phyloP scores from a whole-genome alignment of 2,797 vertebrate species.

The Myripristis murdjan region DNA sequence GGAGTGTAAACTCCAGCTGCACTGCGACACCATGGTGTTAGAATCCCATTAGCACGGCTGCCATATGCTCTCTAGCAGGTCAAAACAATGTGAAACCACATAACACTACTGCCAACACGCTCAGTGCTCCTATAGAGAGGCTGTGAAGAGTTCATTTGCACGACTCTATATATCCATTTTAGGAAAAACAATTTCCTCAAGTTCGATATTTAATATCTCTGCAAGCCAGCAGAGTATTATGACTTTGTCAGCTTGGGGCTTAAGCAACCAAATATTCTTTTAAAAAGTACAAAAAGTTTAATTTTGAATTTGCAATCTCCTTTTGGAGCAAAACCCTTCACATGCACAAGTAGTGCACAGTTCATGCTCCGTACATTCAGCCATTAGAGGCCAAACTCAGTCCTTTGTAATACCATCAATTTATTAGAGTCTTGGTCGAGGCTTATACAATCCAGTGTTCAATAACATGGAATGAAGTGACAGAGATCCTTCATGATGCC shows the following conservation, averaged over 20 bases:
- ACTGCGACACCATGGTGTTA: background rate
- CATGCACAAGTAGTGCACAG: slow-evolving; percentile 2
- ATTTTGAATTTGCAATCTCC: too few species aligned
- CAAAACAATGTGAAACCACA: background rate
- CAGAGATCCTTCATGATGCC: slow-evolving; percentile 51
- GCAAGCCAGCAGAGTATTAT: background rate
- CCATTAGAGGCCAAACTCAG: slow-evolving; percentile 32
- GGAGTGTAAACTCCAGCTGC: background rate
- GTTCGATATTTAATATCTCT: background rate
- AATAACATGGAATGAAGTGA: slow-evolving; percentile 65
- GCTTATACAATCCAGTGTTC: slow-evolving; percentile 51
- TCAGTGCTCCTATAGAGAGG: background rate
- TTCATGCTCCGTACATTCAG: slow-evolving; percentile 5
- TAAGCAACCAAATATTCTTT: background rate
- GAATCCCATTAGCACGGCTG: slow-evolving; percentile 5
- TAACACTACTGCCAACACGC: background rate
- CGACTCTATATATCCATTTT: background rate
- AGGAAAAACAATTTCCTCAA: background rate
- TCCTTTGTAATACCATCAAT: slow-evolving; percentile 40
- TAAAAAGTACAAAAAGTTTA: background rate
- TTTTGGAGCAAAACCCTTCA: slow-evolving; percentile 4
- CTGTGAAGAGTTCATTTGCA: background rate
- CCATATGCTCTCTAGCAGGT: background rate
- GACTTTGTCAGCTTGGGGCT: slow-evolving; percentile 1
- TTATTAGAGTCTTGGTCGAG: slow-evolving; percentile 40